A percentile compares a stretch with the other conserved stretches of the same genome.
Conservation (phyloP, 1,140 invertebrate genomes). For the Trissolcus basalis region DNA sequence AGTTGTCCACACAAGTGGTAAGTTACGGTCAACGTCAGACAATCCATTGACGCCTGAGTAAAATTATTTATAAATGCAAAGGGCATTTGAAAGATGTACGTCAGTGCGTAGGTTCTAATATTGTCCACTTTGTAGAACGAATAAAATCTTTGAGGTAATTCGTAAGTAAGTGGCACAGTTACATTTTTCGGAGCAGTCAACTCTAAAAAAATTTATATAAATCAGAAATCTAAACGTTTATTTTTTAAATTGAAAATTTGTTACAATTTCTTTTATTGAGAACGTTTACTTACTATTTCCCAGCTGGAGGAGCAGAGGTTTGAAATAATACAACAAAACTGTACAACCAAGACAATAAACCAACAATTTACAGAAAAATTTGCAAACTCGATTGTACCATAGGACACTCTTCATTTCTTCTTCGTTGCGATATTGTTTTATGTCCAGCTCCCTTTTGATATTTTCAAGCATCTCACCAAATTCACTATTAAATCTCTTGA, state of each 20-base stretch:
- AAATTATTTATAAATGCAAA: constrained; percentile 53
- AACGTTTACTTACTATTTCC: constrained; percentile 26
- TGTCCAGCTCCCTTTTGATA: constrained; percentile 43
- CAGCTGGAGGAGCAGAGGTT: constrained; percentile 49
- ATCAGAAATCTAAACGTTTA: too few relatives aligned
- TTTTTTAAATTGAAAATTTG: too few relatives aligned
- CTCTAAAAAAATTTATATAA: constrained; percentile 22
- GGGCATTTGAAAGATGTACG: constrained; percentile 49
- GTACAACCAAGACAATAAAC: constrained; percentile 45
- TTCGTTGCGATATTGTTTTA: constrained; percentile 37
- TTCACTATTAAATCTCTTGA: constrained; percentile 45
- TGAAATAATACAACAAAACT: constrained; percentile 47
- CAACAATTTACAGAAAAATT: constrained; percentile 44
- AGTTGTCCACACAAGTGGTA: constrained; percentile 55
- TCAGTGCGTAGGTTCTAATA: constrained; percentile 19
- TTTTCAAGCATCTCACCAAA: constrained; percentile 54
- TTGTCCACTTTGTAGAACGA: constrained; percentile 47
- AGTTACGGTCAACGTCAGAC: constrained; percentile 45
- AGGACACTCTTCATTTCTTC: constrained; percentile 48
- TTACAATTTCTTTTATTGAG: too few relatives aligned
- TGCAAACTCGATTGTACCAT: constrained; percentile 28
- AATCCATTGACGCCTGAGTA: constrained; percentile 60
- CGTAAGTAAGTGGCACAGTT: constrained; percentile 38
- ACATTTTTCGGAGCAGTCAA: constrained; percentile 20
- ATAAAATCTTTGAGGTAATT: constrained; percentile 55